Base-by-base conservation (phyloP, 2,888 invertebrate species). In the Diaphora mendica region DNA sequence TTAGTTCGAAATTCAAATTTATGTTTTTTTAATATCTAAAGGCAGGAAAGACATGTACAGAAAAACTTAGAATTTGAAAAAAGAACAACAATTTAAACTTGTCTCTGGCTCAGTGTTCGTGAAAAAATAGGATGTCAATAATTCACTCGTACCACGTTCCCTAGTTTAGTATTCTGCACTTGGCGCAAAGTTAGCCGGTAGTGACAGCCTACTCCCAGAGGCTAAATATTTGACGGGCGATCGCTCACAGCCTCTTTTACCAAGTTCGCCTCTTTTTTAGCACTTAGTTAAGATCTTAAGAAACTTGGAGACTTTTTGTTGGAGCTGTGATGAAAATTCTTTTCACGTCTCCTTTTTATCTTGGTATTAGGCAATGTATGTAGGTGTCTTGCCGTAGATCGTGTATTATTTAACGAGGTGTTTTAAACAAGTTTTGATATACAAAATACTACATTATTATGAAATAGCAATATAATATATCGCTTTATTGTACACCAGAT, bases 151-250 rank as follows among this genome's bases (percentile, higher is more conserved):
- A 70, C 72, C 69, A 67, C 39, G 39, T 35, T 65, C 66, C 75
- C 72, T 79, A 77, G 72, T 82, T 82, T 77, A 39, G 78, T 78
- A 81, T 83, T 83, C 83, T 77, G 71, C 74, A 65, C 74, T 77
- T 76, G 77, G 72, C 71, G 33, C 72, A 30, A 85, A 86, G 84
- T 86, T 80, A 75, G 72, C 65, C 76, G 81, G 76, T 78, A 82
- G 83, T 82, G 86, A 85, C 87, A 85, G 81, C 79, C 35, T 73
- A 80, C 76, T 77, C 79, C 79, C 78, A 77, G 73, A 79, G 80
- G 86, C 82, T 78, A 77, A 81, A 85, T 82, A 84, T 85, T 86
- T 81, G 84, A 82, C 78, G 79, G 81, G 72, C 76, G 80, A 84
- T 83, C 80, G 80, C 83, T 84, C 82, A 82, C 83, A 78, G 73